Evolutionary conservation across 2,797 vertebrate genomes (phyloP).

Genomic region (Phyllotis vaccarum): DNA sequence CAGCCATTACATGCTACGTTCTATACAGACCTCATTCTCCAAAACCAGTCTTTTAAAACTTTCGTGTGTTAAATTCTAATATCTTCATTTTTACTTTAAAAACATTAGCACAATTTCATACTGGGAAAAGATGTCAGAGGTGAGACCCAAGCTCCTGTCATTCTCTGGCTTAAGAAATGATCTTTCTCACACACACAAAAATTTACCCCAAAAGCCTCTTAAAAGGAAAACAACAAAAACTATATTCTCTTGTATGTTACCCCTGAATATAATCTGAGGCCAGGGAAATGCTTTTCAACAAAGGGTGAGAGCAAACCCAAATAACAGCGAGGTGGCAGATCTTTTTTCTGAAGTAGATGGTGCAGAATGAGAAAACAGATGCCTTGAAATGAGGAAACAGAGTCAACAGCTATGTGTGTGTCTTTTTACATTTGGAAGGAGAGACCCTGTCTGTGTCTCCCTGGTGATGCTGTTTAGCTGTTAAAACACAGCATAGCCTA

Average conservation of each 20-base stretch:
- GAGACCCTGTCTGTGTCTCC: not conserved
- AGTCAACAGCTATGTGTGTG: not conserved
- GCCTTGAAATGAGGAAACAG: not conserved
- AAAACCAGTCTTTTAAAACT: not conserved
- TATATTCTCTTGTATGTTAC: constrained; percentile 47
- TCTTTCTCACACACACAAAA: constrained; percentile 44
- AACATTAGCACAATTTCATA: not conserved
- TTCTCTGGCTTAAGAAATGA: constrained; percentile 7
- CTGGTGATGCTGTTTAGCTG: not conserved
- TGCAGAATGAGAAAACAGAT: constrained; percentile 37
- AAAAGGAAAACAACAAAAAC: constrained; percentile 10
- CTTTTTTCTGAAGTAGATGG: not conserved
- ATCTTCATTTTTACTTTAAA: constrained; percentile 5
- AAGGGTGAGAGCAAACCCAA: constrained; percentile 59
- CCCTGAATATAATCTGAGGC: not conserved
- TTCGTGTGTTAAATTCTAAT: not conserved
- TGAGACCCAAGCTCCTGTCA: not conserved
- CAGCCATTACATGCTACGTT: not conserved
- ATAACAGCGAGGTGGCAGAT: constrained; percentile 4
- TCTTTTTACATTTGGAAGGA: constrained; percentile 2
- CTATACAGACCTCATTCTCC: not conserved
- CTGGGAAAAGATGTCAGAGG: not conserved
- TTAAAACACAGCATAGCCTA: not conserved
- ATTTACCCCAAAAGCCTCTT: not conserved
- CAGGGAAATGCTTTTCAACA: constrained; percentile 61